Evolutionary conservation across 2,888 invertebrate genomes (phyloP).

Genomic region (Rhamnusium bicolor): DNA sequence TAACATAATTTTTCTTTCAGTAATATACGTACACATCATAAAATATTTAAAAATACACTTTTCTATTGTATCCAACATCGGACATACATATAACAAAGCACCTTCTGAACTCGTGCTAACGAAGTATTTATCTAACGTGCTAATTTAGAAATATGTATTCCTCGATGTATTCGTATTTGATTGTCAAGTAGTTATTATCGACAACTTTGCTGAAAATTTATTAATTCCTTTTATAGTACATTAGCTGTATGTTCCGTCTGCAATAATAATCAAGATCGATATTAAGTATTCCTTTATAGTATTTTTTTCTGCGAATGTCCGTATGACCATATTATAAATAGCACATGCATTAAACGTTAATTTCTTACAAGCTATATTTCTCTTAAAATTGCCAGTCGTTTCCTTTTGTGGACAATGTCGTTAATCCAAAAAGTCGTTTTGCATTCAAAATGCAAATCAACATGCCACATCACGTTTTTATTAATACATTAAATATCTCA

Average conservation of each 20-base stretch:
- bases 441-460: slow-evolving; percentile 38
- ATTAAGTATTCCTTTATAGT: too few relatives aligned
- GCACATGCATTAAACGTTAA: slow-evolving; percentile 16
- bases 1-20: too few relatives aligned
- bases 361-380: slow-evolving; percentile 21
- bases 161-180: too few relatives aligned
- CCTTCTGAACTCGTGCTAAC: too few relatives aligned
- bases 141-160: too few relatives aligned
- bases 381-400: slow-evolving; percentile 28
- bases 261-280: slow-evolving; percentile 3
- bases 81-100: too few relatives aligned
- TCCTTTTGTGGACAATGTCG: slow-evolving; percentile 36
- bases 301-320: slow-evolving; percentile 2
- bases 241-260: background rate
- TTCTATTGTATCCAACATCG: too few relatives aligned
- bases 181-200: too few relatives aligned
- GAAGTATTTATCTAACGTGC: too few relatives aligned
- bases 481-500: slow-evolving; percentile 24
- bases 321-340: background rate
- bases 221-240: background rate
- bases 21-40: too few relatives aligned
- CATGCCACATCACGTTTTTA: slow-evolving; percentile 30
- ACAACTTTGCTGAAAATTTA: too few relatives aligned
- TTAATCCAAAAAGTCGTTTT: slow-evolving; percentile 38
- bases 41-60: too few relatives aligned